Percentiles rank a stretch among this genome's conserved stretches.
These are phyloP conservation scores for Drosophila eohydei DNA, from an alignment of 2,888 invertebrate genomes.

Conservation along the genomic window DNA sequence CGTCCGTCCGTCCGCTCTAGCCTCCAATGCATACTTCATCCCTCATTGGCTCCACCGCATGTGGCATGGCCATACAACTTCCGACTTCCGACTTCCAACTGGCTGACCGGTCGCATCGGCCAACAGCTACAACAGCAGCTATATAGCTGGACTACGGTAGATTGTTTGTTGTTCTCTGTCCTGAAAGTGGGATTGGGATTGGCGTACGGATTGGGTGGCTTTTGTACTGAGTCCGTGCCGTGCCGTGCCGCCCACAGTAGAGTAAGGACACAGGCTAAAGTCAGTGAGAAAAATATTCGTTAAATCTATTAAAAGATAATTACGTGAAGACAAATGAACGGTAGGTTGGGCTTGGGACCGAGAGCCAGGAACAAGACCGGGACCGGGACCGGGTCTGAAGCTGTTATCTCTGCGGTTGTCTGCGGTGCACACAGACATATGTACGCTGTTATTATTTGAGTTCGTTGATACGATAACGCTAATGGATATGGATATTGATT, in stretches of 20 bases:
- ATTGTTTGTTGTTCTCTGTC: conserved; percentile 30
- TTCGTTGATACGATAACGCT: conserved; percentile 80
- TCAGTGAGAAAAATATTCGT: conserved; percentile 79
- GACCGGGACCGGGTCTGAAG: neutral
- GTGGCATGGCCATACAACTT: conserved; percentile 78
- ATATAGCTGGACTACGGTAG: conserved; percentile 30
- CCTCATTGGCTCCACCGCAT: conserved; percentile 60
- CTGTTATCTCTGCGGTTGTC: conserved; percentile 38
- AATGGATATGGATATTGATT: conserved; percentile 81
- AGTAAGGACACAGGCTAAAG: conserved; percentile 56
- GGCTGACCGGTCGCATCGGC: conserved; percentile 48
- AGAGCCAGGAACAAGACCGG: neutral
- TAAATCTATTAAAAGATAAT: conserved; percentile 81
- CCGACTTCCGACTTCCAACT: conserved; percentile 75
- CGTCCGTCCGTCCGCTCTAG: neutral
- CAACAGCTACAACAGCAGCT: conserved; percentile 31
- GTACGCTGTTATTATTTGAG: conserved; percentile 72
- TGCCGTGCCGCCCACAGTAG: conserved; percentile 14
- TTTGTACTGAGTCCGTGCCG: neutral
- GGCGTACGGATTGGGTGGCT: conserved; percentile 13
- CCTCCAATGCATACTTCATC: conserved; percentile 23
- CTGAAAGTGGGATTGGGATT: conserved; percentile 11
- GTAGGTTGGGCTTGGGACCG: conserved; percentile 11
- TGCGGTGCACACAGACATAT: conserved; percentile 44
- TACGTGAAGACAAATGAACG: conserved; percentile 79